Evolutionary conservation across 2,888 invertebrate genomes (phyloP).

Genomic region (Melolontha melolontha): DNA sequence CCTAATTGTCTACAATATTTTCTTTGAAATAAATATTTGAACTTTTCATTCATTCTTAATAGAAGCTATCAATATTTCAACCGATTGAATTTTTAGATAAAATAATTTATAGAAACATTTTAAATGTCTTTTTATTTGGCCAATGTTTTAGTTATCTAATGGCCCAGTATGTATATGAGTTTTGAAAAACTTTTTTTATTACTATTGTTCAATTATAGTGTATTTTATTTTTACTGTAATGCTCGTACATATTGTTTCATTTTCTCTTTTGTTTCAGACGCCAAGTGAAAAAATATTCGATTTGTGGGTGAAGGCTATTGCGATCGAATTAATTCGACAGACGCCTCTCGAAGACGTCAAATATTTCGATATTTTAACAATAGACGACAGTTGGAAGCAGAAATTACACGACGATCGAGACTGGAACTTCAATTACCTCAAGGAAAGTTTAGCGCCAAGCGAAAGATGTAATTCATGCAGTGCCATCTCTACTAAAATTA

Average conservation of each 20-base stretch:
- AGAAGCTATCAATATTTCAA: no score
- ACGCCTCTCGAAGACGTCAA: slow-evolving; percentile 80
- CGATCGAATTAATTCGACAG: slow-evolving; percentile 80
- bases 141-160: no score
- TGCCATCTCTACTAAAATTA: slow-evolving; percentile 23
- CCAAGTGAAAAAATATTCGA: slow-evolving; percentile 77
- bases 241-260: slow-evolving; percentile 26
- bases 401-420: slow-evolving; percentile 54
- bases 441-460: slow-evolving; percentile 31
- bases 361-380: slow-evolving; percentile 77
- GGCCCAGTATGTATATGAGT: no score
- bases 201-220: no score
- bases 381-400: slow-evolving; percentile 65
- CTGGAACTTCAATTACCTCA: slow-evolving; percentile 56
- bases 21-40: no score
- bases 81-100: no score
- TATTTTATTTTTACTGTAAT: no score
- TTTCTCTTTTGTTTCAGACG: slow-evolving; percentile 70
- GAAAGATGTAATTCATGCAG: slow-evolving; percentile 38
- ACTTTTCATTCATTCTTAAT: no score
- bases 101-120: no score
- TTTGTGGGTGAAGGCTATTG: slow-evolving; percentile 80
- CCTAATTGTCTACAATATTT: no score
- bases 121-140: no score
- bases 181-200: no score